A percentile compares a stretch with the other conserved stretches of the same genome.
These are phyloP conservation scores for Keiferia lycopersicella DNA, from an alignment of 2,888 invertebrate genomes.

Conservation along the genomic window DNA sequence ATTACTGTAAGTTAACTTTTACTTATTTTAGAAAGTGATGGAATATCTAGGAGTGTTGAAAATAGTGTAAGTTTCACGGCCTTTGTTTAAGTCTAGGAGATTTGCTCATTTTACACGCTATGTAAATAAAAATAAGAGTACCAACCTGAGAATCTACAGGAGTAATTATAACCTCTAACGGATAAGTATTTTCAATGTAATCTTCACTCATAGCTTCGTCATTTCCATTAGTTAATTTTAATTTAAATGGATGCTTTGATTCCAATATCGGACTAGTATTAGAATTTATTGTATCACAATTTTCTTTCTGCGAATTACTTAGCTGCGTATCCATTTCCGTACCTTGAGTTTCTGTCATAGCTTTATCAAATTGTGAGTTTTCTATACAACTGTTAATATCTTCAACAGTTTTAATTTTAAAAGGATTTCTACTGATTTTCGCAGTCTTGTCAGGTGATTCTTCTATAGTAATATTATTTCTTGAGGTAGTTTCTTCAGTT, in stretches of 20 bases:
- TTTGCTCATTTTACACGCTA: too few species aligned
- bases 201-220: constrained; percentile 50
- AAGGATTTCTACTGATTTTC: constrained; percentile 45
- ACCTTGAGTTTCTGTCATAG: constrained; percentile 41
- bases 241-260: constrained; percentile 48
- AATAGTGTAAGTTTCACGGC: too few species aligned
- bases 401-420: constrained; percentile 40
- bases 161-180: constrained; percentile 57
- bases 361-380: constrained; percentile 28
- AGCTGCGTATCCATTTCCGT: constrained; percentile 41
- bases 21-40: too few species aligned
- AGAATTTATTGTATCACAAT: constrained; percentile 52
- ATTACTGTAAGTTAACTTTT: too few species aligned
- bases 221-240: constrained; percentile 36
- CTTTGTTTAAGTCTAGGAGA: too few species aligned
- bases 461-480: constrained; percentile 43
- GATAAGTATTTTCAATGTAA: constrained; percentile 68
- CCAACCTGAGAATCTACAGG: constrained; percentile 66
- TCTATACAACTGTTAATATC: constrained; percentile 27
- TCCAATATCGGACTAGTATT: constrained; percentile 60
- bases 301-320: constrained; percentile 62
- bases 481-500: constrained; percentile 36
- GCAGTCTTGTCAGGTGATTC: constrained; percentile 55
- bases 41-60: too few species aligned
- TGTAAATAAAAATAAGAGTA: constrained; percentile 13